Conservation (phyloP, 2,113 vertebrate species). For the Struthio camelus region DNA sequence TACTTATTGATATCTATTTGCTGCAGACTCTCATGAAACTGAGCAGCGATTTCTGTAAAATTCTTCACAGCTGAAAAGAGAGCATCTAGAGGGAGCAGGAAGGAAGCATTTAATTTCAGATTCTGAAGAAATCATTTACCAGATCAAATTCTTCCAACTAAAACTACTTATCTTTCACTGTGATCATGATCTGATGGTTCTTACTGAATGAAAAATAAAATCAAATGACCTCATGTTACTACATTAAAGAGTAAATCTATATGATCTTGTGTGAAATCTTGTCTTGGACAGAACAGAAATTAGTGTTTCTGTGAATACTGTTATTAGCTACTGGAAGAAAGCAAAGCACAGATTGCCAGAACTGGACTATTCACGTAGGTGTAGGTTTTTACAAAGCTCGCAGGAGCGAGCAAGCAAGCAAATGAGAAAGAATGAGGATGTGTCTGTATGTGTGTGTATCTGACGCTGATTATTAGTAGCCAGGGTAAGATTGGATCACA, state of each 20-base stretch:
- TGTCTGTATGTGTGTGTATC: rapidly evolving
- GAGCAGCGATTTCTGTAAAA: conserved; percentile 81
- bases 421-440: rapidly evolving
- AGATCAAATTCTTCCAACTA: not conserved
- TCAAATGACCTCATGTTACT: not conserved
- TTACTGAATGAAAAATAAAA: not conserved
- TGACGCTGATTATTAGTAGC: not conserved
- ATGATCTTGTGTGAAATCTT: not conserved
- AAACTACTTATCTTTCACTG: not conserved
- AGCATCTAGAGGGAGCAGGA: conserved; percentile 76
- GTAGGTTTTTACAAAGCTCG: not conserved
- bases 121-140: not conserved
- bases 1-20: conserved; percentile 83
- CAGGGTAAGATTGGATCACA: not conserved
- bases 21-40: conserved; percentile 81
- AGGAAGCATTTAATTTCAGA: not conserved
- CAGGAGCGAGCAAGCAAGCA: not conserved
- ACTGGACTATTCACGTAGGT: not conserved
- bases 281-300: not conserved
- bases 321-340: not conserved
- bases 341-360: not conserved
- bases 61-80: conserved; percentile 89
- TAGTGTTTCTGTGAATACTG: not conserved
- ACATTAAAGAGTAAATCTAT: not conserved
- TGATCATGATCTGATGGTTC: not conserved